Conservation (phyloP, 2,888 invertebrate species). For the Laothoe populi region DNA sequence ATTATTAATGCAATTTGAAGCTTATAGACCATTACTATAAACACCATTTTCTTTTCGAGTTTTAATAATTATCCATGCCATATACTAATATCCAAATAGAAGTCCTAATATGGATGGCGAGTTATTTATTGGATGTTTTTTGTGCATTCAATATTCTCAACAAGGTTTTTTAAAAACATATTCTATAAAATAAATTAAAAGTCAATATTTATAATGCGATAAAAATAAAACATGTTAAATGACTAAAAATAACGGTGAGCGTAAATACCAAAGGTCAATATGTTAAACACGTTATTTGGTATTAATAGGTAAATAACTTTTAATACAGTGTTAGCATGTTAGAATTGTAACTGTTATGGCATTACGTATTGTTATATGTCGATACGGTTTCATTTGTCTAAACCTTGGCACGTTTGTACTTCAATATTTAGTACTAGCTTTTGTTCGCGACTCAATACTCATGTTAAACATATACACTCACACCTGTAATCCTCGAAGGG, state of each 20-base stretch:
- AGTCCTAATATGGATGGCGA: too few relatives aligned
- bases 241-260: background rate
- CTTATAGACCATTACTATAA: too few relatives aligned
- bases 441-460: too few relatives aligned
- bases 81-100: too few relatives aligned
- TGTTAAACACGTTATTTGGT: background rate
- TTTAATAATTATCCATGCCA: too few relatives aligned
- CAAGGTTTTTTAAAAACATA: background rate
- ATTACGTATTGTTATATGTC: background rate
- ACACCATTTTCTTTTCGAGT: too few relatives aligned
- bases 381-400: too few relatives aligned
- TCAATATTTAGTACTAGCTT: too few relatives aligned
- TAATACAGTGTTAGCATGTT: background rate
- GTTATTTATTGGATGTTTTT: background rate
- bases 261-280: slow-evolving; percentile 4
- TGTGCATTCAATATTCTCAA: background rate
- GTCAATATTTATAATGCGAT: background rate
- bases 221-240: slow-evolving; percentile 3
- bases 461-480: too few relatives aligned
- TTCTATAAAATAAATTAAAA: background rate
- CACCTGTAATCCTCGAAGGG: too few relatives aligned
- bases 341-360: slow-evolving; percentile 6
- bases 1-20: too few relatives aligned
- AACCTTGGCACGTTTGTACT: too few relatives aligned
- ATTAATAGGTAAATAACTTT: background rate